A percentile compares a stretch with the other conserved stretches of the same genome.
These are phyloP conservation scores for Zygaena filipendulae DNA, from an alignment of 2,888 invertebrate genomes.

Conservation along the genomic window DNA sequence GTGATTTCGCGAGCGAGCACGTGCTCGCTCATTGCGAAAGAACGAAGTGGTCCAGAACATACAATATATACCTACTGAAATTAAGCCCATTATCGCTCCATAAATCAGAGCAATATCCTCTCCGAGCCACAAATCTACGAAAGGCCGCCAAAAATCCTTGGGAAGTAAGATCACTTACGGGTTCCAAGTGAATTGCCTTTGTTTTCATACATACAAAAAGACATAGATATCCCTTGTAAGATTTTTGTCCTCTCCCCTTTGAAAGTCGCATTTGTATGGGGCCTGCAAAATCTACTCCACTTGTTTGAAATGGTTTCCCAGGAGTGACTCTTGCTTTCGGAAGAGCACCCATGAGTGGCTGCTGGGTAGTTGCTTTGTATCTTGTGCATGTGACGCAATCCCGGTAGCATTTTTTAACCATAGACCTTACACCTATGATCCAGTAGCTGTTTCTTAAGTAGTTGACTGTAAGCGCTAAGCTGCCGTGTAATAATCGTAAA, in stretches of 20 bases:
- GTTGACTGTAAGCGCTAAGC: background rate
- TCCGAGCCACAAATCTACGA: conserved; percentile 7
- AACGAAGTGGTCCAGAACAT: too few species aligned
- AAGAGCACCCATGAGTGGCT: conserved; percentile 4
- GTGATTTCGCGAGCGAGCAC: too few species aligned
- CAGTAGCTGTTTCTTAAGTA: conserved; percentile 5
- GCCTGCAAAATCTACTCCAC: conserved; percentile 5
- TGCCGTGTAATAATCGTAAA: conserved; percentile 3
- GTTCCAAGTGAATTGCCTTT: conserved; percentile 16
- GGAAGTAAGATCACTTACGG: conserved; percentile 16
- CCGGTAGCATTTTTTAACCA: background rate
- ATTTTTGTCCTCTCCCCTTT: too few species aligned
- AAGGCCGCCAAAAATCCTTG: conserved; percentile 16
- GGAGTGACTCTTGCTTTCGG: conserved; percentile 3
- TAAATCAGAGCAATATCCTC: conserved; percentile 11
- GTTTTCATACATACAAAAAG: conserved; percentile 5
- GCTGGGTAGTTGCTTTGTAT: background rate
- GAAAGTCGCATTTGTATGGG: too few species aligned
- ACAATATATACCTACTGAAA: too few species aligned
- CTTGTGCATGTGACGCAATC: background rate
- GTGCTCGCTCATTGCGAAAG: too few species aligned
- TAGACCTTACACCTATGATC: conserved; percentile 1
- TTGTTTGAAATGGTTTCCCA: background rate
- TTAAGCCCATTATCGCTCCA: conserved; percentile 17
- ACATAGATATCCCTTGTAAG: conserved; percentile 8